Conservation (phyloP, 2,797 vertebrate genomes). For the Xiphophorus birchmanni region DNA sequence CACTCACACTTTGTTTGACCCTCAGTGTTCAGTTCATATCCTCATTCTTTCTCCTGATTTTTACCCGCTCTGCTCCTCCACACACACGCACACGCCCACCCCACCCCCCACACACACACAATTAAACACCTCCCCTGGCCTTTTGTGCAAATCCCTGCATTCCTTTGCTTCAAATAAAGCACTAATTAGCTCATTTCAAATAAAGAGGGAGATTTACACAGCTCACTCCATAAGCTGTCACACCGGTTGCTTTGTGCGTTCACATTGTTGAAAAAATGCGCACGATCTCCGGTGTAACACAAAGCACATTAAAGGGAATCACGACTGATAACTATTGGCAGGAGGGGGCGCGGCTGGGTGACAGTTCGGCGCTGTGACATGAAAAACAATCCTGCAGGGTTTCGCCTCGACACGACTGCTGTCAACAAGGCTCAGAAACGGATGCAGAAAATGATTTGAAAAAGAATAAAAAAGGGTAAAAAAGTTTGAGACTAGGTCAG, state of each 20-base stretch:
- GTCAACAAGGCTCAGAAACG: slow-evolving; percentile 68
- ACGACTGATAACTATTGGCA: slow-evolving; percentile 64
- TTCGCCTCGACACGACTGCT: slow-evolving; percentile 63
- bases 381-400: slow-evolving; percentile 69
- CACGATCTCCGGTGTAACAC: slow-evolving; percentile 37
- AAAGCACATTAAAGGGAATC: slow-evolving; percentile 58
- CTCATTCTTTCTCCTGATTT: slow-evolving; percentile 43
- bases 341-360: slow-evolving; percentile 47
- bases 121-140: slow-evolving; percentile 9
- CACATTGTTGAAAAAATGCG: slow-evolving; percentile 32
- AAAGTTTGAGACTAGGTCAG: slow-evolving; percentile 74
- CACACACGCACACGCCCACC: slow-evolving; percentile 17
- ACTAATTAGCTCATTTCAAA: slow-evolving; percentile 63
- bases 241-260: slow-evolving; percentile 46
- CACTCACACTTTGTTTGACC: slow-evolving; percentile 64
- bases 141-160: slow-evolving; percentile 48
- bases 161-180: slow-evolving; percentile 36
- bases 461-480: slow-evolving; percentile 57
- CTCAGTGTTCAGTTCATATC: slow-evolving; percentile 43
- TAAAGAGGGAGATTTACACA: slow-evolving; percentile 30
- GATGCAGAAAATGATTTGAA: slow-evolving; percentile 56
- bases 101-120: slow-evolving; percentile 2
- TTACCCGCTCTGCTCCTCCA: slow-evolving; percentile 36
- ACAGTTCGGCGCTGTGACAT: slow-evolving; percentile 62
- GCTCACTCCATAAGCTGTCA: slow-evolving; percentile 35